These are phyloP conservation scores for Blera fallax DNA, from an alignment of 2,888 invertebrate genomes.

Conservation along the genomic window DNA sequence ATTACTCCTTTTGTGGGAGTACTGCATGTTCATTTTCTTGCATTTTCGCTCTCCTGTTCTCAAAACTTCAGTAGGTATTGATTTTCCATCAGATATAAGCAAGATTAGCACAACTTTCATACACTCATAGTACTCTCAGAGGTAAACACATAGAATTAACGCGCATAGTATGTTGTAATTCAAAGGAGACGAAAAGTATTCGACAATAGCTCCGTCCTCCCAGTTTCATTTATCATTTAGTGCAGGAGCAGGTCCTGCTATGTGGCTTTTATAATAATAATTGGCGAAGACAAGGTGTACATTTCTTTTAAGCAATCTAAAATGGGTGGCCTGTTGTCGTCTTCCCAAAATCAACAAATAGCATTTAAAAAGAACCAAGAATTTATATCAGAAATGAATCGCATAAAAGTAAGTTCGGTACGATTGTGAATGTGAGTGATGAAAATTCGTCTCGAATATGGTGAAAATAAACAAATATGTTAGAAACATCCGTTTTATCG, in stretches of 20 bases:
- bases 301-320: not conserved
- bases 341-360: constrained; percentile 6
- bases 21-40: not conserved
- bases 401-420: constrained; percentile 54
- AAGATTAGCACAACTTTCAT: not conserved
- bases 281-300: not conserved
- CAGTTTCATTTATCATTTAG: not conserved
- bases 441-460: not conserved
- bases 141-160: not conserved
- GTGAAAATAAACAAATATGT: not conserved
- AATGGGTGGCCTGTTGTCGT: constrained; percentile 50
- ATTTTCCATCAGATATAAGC: not conserved
- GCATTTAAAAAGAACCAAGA: constrained; percentile 53
- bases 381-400: constrained; percentile 59
- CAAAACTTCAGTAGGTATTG: not conserved
- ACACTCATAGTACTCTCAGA: not conserved
- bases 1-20: too few species aligned
- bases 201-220: not conserved
- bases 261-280: not conserved
- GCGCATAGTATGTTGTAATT: not conserved
- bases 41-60: not conserved
- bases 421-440: not conserved
- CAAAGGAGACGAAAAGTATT: not conserved
- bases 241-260: not conserved
- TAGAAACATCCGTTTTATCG: not conserved